phyloP scores from a whole-genome alignment of 1,140 invertebrate genomes.

The Bombus pyrosoma region DNA sequence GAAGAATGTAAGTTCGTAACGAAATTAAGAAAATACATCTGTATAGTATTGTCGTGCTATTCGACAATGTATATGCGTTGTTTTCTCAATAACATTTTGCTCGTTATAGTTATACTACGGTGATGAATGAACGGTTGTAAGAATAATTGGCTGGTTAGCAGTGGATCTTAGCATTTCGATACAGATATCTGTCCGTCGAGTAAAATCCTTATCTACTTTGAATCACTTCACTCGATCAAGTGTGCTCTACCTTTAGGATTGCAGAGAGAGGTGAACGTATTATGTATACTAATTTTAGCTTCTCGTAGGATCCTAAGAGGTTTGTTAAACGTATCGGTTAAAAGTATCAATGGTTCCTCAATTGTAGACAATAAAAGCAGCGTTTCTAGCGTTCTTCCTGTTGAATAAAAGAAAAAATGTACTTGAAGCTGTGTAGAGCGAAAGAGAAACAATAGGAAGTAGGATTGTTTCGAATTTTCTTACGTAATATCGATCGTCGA shows the following conservation, averaged over 20 bases:
- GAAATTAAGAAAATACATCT: too few species aligned
- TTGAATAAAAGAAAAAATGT: not conserved
- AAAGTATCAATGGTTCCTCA: not conserved
- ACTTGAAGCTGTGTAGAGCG: not conserved
- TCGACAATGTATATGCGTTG: too few species aligned
- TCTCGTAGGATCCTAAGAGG: not conserved
- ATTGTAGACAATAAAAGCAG: not conserved
- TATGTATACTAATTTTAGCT: not conserved
- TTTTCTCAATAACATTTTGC: too few species aligned
- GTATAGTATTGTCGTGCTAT: too few species aligned
- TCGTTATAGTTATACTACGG: too few species aligned
- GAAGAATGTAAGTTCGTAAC: too few species aligned
- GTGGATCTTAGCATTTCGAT: not conserved
- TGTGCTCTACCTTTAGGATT: too few species aligned
- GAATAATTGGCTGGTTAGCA: too few species aligned
- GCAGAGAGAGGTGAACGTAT: not conserved
- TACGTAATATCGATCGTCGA: constrained; percentile 36
- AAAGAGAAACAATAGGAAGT: not conserved
- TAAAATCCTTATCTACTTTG: not conserved
- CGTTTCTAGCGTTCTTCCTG: not conserved
- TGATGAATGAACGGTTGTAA: too few species aligned
- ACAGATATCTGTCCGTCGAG: not conserved
- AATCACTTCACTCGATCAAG: not conserved
- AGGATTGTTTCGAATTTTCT: constrained; percentile 10
- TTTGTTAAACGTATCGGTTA: not conserved